These are phyloP conservation scores for Allygus modestus DNA, from an alignment of 2,888 invertebrate genomes.

Conservation along the genomic window DNA sequence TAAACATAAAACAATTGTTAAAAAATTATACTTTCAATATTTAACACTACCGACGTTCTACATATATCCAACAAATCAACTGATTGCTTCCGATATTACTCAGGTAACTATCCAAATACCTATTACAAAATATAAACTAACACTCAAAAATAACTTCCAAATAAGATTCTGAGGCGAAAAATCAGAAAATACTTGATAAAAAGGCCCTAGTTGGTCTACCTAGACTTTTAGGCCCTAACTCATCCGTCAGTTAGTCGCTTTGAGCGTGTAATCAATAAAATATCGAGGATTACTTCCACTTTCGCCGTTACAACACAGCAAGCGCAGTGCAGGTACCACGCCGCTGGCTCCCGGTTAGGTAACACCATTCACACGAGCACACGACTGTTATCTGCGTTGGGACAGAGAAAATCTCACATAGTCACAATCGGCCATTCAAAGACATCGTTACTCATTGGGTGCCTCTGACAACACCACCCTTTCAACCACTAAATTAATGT, in stretches of 20 bases:
- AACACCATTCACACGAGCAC: constrained; percentile 37
- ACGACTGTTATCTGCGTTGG: not conserved
- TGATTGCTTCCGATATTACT: too few relatives aligned
- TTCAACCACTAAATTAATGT: too few relatives aligned
- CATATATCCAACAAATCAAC: too few relatives aligned
- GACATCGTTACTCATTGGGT: constrained; percentile 6
- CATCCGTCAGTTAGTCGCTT: not conserved
- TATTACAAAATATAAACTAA: too few relatives aligned
- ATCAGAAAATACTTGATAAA: not conserved
- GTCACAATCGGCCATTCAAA: constrained; percentile 1
- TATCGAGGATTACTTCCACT: not conserved
- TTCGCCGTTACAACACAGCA: constrained; percentile 11
- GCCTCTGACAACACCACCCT: not conserved
- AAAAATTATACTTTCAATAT: too few relatives aligned
- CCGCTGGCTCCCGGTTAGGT: not conserved
- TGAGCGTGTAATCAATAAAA: constrained; percentile 18
- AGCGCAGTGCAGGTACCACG: not conserved
- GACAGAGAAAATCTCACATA: constrained; percentile 17
- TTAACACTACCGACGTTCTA: too few relatives aligned
- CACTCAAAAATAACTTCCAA: too few relatives aligned
- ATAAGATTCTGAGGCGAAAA: not conserved
- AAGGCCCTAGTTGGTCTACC: not conserved
- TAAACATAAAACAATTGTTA: too few relatives aligned
- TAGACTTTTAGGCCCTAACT: too few relatives aligned
- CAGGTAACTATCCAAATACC: too few relatives aligned